Percentiles rank a stretch among this genome's conserved stretches.
phyloP scores from a whole-genome alignment of 2,113 vertebrate genomes.

The Clarias magur region DNA sequence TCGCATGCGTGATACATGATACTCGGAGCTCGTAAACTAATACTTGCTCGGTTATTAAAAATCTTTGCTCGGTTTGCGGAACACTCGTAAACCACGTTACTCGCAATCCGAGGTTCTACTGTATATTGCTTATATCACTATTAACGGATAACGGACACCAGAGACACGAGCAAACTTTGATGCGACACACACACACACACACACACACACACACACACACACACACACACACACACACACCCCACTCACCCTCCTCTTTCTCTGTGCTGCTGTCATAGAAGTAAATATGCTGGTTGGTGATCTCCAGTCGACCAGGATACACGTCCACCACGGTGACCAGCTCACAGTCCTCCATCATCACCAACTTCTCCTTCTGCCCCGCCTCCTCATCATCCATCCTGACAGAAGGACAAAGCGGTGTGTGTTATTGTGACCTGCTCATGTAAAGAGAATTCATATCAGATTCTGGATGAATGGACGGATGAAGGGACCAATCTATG shows the following conservation, averaged over 20 bases:
- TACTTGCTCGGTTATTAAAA: too few relatives aligned
- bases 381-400: conserved; percentile 88
- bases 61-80: too few relatives aligned
- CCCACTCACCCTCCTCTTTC: conserved; percentile 88
- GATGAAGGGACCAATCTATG: neutral
- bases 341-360: conserved; percentile 91
- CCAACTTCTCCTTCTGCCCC: conserved; percentile 90
- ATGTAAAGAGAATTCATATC: neutral
- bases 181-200: too few relatives aligned
- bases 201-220: conserved; percentile 66
- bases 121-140: neutral
- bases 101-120: too few relatives aligned
- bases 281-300: conserved; percentile 94
- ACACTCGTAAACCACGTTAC: too few relatives aligned
- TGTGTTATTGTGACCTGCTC: neutral
- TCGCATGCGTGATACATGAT: too few relatives aligned
- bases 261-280: conserved; percentile 91
- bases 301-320: conserved; percentile 88
- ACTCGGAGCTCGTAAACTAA: too few relatives aligned
- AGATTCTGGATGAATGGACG: neutral
- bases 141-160: neutral
- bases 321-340: conserved; percentile 90
- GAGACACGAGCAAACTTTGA: neutral
- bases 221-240: conserved; percentile 65
- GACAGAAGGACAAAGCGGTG: neutral